Evolutionary conservation across 2,888 invertebrate species (phyloP), one percentile per base, ranked within the genome.

Genomic region (Sarcophaga caerulescens): DNA sequence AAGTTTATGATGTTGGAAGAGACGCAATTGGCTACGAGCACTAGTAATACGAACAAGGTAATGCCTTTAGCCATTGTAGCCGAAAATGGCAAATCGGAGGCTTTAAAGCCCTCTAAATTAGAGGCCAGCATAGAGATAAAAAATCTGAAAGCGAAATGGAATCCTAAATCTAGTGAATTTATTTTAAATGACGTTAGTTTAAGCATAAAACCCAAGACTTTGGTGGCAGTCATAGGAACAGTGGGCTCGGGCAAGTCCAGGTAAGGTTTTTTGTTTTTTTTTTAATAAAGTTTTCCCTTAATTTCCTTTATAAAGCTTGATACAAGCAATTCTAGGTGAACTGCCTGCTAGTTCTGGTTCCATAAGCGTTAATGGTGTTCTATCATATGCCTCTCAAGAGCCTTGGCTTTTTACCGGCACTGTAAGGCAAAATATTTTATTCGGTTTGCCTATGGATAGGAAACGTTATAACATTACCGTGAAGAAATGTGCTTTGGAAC

Each of bases 391-490:
- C 2, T 95, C 96, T 52, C 97, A 98, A 90, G 96, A 98, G 88
- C 96, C 98, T 0, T 98, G 98, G 98, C 93, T 96, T 10, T 96
- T 96, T 89, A 95, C 95, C 0, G 95, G 96, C 35, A 95, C 95
- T 1, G 95, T 95, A 1, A 93, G 95, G 17, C 95, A 95, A 89
- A 95, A 95, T 80, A 95, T 95, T 85, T 92, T 95, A n/a, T 95
- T 95, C 79, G 95, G 95, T 1, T 91, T 94, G 60, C 94, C 95
- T 3, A 94, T 95, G 91, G 94, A 95, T 88, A 93, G 93, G 59
- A 94, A 94, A 85, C 95, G 95, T 84, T 95, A 95, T 89, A 94
- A 94, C 92, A 94, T 88, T 91, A 95, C 94, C 35, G 89, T 92
- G 4, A 92, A 91, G 86, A 92, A 91, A 63, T 94, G 94, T 88